phyloP scores from a whole-genome alignment of 1,140 invertebrate species.

The Bombus turneri region DNA sequence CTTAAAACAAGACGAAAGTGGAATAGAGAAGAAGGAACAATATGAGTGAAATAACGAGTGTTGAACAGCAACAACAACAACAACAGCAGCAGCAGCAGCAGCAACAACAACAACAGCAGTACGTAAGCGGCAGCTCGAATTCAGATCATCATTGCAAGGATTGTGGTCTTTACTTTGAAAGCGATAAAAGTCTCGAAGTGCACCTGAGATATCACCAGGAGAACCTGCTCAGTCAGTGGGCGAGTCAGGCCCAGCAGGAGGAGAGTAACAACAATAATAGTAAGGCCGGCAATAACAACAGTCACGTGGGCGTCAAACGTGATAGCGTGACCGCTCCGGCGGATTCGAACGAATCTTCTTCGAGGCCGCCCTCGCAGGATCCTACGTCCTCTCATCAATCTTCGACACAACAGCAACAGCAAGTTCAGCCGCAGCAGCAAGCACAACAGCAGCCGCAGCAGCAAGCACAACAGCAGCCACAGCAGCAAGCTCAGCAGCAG shows the following conservation, averaged over 20 bases:
- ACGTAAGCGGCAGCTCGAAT: conserved; percentile 75
- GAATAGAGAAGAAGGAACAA: conserved; percentile 53
- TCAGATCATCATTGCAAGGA: conserved; percentile 87
- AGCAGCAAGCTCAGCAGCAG: conserved; percentile 56
- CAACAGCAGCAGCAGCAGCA: conserved; percentile 59
- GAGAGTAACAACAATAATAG: conserved; percentile 87
- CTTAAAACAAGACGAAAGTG: conserved; percentile 13
- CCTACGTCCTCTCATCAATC: conserved; percentile 60
- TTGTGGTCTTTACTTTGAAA: conserved; percentile 88
- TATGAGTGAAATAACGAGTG: conserved; percentile 80
- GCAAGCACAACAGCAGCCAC: conserved; percentile 41
- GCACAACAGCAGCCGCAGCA: conserved; percentile 78
- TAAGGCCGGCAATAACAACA: conserved; percentile 81
- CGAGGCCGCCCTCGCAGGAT: conserved; percentile 69
- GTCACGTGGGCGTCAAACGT: conserved; percentile 78
- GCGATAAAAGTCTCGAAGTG: conserved; percentile 88
- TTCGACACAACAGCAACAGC: conserved; percentile 36
- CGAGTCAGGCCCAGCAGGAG: conserved; percentile 84
- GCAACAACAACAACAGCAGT: conserved; percentile 67
- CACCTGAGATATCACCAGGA: conserved; percentile 91
- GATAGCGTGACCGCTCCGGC: conserved; percentile 83
- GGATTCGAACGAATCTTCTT: conserved; percentile 84
- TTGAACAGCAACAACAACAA: conserved; percentile 66
- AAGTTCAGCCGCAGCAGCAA: conserved; percentile 61
- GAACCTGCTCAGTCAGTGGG: conserved; percentile 89